A percentile compares a stretch with the other conserved stretches of the same genome.
phyloP scores from a whole-genome alignment of 1,140 invertebrate genomes.

The Tetragonula clypearis region DNA sequence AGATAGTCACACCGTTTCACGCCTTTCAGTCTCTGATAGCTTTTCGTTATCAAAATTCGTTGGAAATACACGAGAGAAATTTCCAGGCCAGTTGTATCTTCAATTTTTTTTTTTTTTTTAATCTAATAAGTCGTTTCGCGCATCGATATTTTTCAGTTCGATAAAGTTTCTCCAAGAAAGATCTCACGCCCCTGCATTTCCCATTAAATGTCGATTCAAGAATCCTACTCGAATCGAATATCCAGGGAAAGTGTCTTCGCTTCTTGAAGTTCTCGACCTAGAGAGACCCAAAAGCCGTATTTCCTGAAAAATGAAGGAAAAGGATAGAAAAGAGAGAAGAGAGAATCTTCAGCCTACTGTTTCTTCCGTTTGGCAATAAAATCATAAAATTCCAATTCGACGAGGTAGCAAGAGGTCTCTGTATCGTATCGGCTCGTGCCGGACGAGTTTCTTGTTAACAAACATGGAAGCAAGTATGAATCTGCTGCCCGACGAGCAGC shows the following conservation, averaged over 20 bases:
- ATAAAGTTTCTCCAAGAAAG: background rate
- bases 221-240: fast-evolving
- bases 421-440: background rate
- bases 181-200: fast-evolving
- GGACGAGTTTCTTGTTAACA: background rate
- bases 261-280: background rate
- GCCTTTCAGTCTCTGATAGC: too few species aligned
- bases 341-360: too few species aligned
- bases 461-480: background rate
- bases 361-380: background rate
- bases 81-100: too few species aligned
- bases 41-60: too few species aligned
- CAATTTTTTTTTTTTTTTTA: too few species aligned
- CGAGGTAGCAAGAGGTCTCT: background rate
- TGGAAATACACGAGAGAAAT: too few species aligned
- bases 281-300: background rate
- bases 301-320: too few species aligned
- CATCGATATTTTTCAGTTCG: background rate
- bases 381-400: background rate
- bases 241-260: fast-evolving
- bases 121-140: too few species aligned
- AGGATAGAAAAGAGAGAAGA: too few species aligned
- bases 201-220: background rate
- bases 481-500: too few species aligned
- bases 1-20: too few species aligned